These are phyloP conservation scores for Boloria selene DNA, from an alignment of 2,888 invertebrate genomes.

Conservation along the genomic window DNA sequence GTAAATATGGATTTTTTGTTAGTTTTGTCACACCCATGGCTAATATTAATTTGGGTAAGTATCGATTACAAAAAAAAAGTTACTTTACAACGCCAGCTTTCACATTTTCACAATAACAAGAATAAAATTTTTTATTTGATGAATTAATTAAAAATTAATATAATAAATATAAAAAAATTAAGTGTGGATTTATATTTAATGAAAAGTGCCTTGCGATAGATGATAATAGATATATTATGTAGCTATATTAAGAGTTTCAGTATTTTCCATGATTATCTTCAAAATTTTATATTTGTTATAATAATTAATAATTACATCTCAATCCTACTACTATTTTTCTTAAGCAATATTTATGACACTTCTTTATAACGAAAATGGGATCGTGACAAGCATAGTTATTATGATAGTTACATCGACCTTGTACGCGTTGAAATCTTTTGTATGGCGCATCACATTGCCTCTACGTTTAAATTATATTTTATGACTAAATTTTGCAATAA, in stretches of 20 bases:
- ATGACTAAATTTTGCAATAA: background rate
- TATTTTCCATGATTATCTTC: too few species aligned
- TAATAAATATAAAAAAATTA: too few species aligned
- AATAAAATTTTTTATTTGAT: too few species aligned
- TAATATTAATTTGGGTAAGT: background rate
- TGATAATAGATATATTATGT: too few species aligned
- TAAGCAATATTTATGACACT: background rate
- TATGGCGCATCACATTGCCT: constrained; percentile 38
- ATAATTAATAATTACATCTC: too few species aligned
- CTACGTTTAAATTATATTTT: constrained; percentile 6
- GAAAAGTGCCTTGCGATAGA: too few species aligned
- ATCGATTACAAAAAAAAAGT: background rate
- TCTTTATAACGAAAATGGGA: constrained; percentile 16
- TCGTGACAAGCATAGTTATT: constrained; percentile 24
- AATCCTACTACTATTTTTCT: too few species aligned
- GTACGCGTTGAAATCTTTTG: constrained; percentile 45
- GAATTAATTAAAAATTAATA: too few species aligned
- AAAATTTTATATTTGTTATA: too few species aligned
- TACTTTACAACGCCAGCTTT: constrained; percentile 1
- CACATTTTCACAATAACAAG: background rate
- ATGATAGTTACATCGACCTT: constrained; percentile 8
- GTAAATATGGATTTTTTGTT: constrained; percentile 35
- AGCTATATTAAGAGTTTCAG: too few species aligned
- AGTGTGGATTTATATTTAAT: too few species aligned
- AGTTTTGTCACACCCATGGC: constrained; percentile 7